Evolutionary conservation across 2,888 invertebrate genomes (phyloP).

Genomic region (Erebia aethiops): DNA sequence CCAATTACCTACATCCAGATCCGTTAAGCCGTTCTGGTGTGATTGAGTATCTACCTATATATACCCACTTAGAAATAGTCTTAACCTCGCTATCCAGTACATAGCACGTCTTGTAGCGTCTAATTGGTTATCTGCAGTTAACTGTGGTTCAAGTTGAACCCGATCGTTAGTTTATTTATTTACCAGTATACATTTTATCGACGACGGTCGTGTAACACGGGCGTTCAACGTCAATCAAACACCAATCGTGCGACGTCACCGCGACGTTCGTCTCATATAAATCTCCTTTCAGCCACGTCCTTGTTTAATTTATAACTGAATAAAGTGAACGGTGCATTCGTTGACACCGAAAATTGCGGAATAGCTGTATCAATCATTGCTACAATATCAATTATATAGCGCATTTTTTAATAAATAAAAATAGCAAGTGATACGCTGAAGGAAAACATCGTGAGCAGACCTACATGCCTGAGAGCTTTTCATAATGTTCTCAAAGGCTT

Average conservation of each 20-base stretch:
- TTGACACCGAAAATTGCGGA: slow-evolving; percentile 16
- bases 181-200: neutral
- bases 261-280: slow-evolving; percentile 45
- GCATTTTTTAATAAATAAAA: too few relatives aligned
- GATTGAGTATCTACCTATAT: too few relatives aligned
- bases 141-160: neutral
- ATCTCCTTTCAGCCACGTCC: slow-evolving; percentile 48
- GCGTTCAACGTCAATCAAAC: slow-evolving; percentile 1
- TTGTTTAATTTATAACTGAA: slow-evolving; percentile 50
- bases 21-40: too few relatives aligned
- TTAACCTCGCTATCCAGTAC: too few relatives aligned
- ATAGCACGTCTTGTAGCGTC: neutral
- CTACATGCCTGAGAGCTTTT: too few relatives aligned
- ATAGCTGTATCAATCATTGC: too few relatives aligned
- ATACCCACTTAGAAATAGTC: too few relatives aligned
- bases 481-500: too few relatives aligned
- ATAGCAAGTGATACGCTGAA: too few relatives aligned
- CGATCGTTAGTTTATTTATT: neutral
- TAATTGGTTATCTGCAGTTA: neutral
- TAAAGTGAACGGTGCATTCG: slow-evolving; percentile 45
- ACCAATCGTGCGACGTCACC: slow-evolving; percentile 1
- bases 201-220: neutral
- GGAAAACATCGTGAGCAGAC: too few relatives aligned
- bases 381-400: too few relatives aligned
- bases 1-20: too few relatives aligned